Evolutionary conservation across 2,888 invertebrate genomes (phyloP).

Genomic region (Andrena bucephala): DNA sequence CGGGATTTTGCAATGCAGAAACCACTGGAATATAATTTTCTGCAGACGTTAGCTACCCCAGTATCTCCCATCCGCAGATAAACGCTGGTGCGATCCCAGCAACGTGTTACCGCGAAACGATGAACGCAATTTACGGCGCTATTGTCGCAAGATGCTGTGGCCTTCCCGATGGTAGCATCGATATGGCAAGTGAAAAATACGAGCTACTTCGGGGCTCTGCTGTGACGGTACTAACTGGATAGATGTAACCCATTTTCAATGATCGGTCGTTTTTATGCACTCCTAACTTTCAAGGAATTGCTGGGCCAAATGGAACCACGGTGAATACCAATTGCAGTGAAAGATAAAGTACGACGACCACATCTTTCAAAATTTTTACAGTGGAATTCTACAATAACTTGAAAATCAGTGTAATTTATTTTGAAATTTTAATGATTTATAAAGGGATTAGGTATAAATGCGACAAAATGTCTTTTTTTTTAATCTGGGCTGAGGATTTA

Average conservation of each 20-base stretch:
- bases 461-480: no score
- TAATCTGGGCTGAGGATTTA: no score
- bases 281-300: neutral
- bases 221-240: slow-evolving; percentile 18
- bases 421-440: no score
- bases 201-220: slow-evolving; percentile 22
- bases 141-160: slow-evolving; percentile 60
- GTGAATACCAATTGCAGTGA: no score
- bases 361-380: no score
- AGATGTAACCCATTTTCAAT: slow-evolving; percentile 7
- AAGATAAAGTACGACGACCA: no score
- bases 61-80: slow-evolving; percentile 55
- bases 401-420: no score
- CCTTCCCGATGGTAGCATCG: slow-evolving; percentile 39
- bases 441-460: no score
- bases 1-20: slow-evolving; percentile 31
- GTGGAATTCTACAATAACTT: no score
- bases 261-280: neutral
- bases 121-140: slow-evolving; percentile 63
- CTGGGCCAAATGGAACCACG: neutral
- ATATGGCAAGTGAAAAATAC: slow-evolving; percentile 41
- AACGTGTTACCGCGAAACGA: slow-evolving; percentile 65
- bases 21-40: slow-evolving; percentile 38
- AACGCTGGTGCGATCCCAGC: slow-evolving; percentile 50
- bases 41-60: slow-evolving; percentile 36